Conservation (phyloP, 2,113 vertebrate species). For the Apteryx owenii region DNA sequence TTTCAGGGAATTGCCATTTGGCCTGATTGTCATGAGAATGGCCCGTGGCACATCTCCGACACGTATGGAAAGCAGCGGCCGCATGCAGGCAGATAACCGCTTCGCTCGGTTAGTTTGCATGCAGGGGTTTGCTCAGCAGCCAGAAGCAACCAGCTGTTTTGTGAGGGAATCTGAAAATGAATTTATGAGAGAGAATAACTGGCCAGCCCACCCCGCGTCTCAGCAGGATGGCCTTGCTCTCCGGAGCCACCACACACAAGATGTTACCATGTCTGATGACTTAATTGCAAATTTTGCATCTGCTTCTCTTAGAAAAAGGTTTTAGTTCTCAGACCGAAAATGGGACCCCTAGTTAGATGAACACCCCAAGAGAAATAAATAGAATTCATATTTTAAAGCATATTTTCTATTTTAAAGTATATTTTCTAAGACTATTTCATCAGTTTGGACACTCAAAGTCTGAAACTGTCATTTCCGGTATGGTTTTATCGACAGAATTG, state of each 20-base stretch:
- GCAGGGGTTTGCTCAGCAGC: background rate
- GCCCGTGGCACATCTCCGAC: background rate
- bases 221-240: background rate
- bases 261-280: background rate
- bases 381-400: conserved; percentile 14
- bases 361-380: background rate
- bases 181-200: background rate
- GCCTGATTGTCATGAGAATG: background rate
- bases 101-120: background rate
- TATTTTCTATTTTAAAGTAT: conserved; percentile 27
- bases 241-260: background rate
- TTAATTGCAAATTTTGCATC: background rate
- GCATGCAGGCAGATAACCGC: background rate
- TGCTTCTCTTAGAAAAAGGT: background rate
- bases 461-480: conserved; percentile 50
- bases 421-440: conserved; percentile 43
- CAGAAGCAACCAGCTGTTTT: conserved; percentile 15
- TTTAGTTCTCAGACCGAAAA: background rate
- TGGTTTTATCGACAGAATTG: conserved; percentile 57
- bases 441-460: conserved; percentile 40
- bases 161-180: background rate
- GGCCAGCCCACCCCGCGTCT: background rate
- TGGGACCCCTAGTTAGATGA: background rate
- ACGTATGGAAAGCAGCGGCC: background rate
- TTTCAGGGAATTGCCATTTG: background rate